phyloP scores from a whole-genome alignment of 2,797 vertebrate genomes.

The Schizothorax lantsangensis region DNA sequence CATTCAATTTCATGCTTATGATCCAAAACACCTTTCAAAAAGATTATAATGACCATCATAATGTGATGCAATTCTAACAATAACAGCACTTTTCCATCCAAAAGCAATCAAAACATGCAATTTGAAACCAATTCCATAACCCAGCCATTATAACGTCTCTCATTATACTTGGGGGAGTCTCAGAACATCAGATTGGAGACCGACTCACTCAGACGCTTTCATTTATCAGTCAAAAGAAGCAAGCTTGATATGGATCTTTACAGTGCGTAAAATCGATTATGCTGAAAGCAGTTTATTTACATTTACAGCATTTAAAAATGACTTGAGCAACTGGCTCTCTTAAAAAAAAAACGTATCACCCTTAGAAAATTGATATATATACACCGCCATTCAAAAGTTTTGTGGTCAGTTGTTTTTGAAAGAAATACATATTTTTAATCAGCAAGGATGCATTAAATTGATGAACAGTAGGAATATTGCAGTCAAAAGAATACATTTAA shows the following conservation, averaged over 20 bases:
- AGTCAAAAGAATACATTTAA: background rate
- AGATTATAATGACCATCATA: constrained; percentile 39
- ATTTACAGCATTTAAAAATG: background rate
- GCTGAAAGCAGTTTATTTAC: background rate
- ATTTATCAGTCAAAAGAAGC: background rate
- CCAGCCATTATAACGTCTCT: constrained; percentile 5
- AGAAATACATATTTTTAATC: background rate
- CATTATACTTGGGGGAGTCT: background rate
- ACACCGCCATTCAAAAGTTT: background rate
- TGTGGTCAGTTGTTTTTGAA: background rate
- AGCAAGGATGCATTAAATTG: background rate
- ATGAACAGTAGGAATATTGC: background rate
- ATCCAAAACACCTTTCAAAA: constrained; percentile 24
- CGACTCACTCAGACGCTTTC: constrained; percentile 2
- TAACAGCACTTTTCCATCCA: constrained; percentile 16
- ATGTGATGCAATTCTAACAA: constrained; percentile 8
- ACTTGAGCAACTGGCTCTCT: background rate
- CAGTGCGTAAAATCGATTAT: background rate
- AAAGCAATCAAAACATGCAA: constrained; percentile 20
- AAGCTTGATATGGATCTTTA: background rate
- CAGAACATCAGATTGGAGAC: background rate
- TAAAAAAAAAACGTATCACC: background rate
- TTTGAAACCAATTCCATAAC: background rate
- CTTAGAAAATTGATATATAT: background rate
- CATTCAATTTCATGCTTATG: constrained; percentile 30